A percentile compares a stretch with the other conserved stretches of the same genome.
phyloP scores from a whole-genome alignment of 2,797 vertebrate genomes.

The Pangasius djambal region DNA sequence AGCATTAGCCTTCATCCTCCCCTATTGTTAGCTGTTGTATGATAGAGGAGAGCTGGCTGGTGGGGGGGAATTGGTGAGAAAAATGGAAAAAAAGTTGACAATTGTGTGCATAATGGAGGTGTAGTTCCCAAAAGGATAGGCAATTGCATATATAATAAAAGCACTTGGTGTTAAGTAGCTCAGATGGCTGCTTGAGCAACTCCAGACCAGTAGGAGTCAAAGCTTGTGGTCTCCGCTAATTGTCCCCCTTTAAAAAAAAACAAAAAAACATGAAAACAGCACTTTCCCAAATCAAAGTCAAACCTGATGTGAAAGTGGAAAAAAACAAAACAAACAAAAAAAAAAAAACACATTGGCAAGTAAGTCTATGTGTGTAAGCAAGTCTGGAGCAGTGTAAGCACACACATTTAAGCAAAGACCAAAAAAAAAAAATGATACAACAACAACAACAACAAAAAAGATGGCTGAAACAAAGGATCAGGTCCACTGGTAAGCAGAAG shows the following conservation, averaged over 20 bases:
- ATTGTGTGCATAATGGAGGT: constrained; percentile 10
- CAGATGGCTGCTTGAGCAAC: constrained; percentile 27
- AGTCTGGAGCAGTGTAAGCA: background rate
- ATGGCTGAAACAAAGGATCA: constrained; percentile 24
- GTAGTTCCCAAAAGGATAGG: constrained; percentile 33
- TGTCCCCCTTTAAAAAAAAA: constrained; percentile 28
- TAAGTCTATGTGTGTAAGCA: background rate
- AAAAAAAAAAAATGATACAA: constrained; percentile 27
- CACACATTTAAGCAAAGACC: constrained; percentile 23
- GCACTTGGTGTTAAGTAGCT: constrained; percentile 3
- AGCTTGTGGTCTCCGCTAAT: constrained; percentile 51
- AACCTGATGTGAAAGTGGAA: constrained; percentile 24
- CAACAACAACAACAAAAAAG: constrained; percentile 27
- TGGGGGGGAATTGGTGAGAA: background rate
- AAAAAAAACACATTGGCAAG: background rate
- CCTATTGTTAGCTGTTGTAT: background rate
- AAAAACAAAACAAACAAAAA: background rate
- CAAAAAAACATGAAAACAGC: constrained; percentile 39
- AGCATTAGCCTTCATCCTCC: background rate
- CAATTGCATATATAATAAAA: constrained; percentile 30
- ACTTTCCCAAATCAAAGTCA: constrained; percentile 29
- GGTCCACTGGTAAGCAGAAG: constrained; percentile 24
- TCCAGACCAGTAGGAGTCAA: constrained; percentile 33
- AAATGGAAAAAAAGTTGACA: background rate
- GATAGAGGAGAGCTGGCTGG: background rate